These are phyloP conservation scores for Indicator indicator DNA, from an alignment of 2,113 vertebrate genomes.

Conservation along the genomic window DNA sequence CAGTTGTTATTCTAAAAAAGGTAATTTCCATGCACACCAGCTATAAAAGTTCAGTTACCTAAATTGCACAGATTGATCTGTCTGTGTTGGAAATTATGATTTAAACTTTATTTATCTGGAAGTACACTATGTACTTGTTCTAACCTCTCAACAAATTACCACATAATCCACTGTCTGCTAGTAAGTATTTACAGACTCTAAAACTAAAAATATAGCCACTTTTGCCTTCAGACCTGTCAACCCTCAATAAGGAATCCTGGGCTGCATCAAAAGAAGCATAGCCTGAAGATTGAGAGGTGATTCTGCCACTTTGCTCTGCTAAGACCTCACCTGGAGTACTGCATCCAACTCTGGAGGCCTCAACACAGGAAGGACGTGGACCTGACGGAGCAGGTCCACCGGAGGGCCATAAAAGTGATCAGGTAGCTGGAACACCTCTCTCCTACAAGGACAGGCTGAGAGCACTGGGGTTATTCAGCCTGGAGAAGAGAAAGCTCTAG, in stretches of 20 bases:
- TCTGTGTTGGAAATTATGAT: neutral
- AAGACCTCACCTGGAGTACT: too few relatives aligned
- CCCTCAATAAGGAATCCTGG: neutral
- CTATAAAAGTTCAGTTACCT: neutral
- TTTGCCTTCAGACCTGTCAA: neutral
- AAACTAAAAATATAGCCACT: neutral
- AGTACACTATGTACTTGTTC: neutral
- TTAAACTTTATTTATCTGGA: conserved; percentile 17
- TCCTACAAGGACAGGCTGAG: too few relatives aligned
- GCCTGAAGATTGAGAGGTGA: too few relatives aligned
- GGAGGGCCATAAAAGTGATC: too few relatives aligned
- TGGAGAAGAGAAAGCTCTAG: too few relatives aligned
- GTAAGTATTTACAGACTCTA: neutral
- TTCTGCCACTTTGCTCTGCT: too few relatives aligned
- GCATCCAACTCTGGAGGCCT: too few relatives aligned
- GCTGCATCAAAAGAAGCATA: too few relatives aligned
- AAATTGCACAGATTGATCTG: neutral
- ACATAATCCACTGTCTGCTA: neutral
- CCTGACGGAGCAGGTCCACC: too few relatives aligned
- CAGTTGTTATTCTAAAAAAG: neutral
- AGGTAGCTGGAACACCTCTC: too few relatives aligned
- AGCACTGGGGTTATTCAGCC: too few relatives aligned
- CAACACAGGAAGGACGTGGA: too few relatives aligned
- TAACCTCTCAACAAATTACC: neutral
- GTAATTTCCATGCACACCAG: neutral